Percentiles rank a stretch among this genome's conserved stretches.
Evolutionary conservation across 2,113 vertebrate species (phyloP).

Genomic region (Prietella phreatophila): DNA sequence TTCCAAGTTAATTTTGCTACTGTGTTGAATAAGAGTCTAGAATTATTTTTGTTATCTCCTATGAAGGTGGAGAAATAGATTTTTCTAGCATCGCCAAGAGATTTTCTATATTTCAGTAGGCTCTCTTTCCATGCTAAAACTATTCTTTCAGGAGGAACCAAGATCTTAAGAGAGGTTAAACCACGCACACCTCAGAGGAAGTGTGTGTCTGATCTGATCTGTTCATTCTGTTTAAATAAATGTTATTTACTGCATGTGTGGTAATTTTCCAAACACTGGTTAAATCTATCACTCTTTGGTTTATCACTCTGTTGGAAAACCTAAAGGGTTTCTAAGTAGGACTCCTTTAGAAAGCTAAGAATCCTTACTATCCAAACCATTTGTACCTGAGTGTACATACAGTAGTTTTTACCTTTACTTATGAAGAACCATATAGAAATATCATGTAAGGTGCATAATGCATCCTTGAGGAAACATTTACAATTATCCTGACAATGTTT

Average conservation of each 20-base stretch:
- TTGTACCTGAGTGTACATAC: not conserved
- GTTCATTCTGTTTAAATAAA: not conserved
- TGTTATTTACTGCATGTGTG: not conserved
- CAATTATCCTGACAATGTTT: not conserved
- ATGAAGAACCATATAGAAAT: not conserved
- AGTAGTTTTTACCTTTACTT: not conserved
- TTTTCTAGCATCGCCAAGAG: no score
- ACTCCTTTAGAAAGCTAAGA: not conserved
- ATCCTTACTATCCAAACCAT: not conserved
- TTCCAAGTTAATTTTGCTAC: no score
- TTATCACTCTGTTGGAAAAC: not conserved
- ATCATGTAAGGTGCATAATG: not conserved
- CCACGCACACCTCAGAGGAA: constrained; percentile 82
- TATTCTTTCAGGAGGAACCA: constrained; percentile 71
- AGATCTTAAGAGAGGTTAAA: constrained; percentile 87
- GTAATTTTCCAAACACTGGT: not conserved
- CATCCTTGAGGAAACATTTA: not conserved
- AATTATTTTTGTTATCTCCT: no score
- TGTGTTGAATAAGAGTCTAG: no score
- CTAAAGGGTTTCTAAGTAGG: not conserved
- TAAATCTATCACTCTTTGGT: not conserved
- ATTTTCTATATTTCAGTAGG: no score
- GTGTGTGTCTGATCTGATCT: constrained; percentile 72
- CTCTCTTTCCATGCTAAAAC: no score
- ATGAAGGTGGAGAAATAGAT: no score